Evolutionary conservation across 2,797 vertebrate species (phyloP).

Genomic region (Pangasius macronema): DNA sequence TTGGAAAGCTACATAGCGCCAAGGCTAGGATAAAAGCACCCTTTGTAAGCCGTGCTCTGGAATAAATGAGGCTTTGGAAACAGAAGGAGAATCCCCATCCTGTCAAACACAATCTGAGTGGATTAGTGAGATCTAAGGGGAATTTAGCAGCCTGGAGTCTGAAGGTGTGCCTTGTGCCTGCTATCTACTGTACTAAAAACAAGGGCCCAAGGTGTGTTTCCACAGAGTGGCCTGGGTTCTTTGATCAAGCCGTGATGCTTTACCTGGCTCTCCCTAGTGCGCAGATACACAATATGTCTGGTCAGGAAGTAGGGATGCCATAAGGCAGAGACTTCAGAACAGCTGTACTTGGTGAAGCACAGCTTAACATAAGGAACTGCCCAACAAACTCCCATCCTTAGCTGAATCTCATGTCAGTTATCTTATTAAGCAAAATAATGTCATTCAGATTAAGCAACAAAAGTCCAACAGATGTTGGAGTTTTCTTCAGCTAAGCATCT

Average conservation of each 20-base stretch:
- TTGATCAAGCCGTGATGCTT: slow-evolving; percentile 60
- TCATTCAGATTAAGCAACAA: slow-evolving; percentile 19
- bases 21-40: slow-evolving; percentile 50
- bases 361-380: slow-evolving; percentile 33
- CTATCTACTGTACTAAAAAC: slow-evolving; percentile 74
- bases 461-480: slow-evolving; percentile 31
- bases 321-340: slow-evolving; percentile 36
- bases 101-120: slow-evolving; percentile 72
- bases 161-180: slow-evolving; percentile 69
- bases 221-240: slow-evolving; percentile 53
- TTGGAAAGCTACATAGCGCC: slow-evolving; percentile 50
- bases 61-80: slow-evolving; percentile 55
- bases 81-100: slow-evolving; percentile 69
- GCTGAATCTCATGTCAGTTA: slow-evolving; percentile 29
- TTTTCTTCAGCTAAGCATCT: slow-evolving; percentile 34
- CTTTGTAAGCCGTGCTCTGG: slow-evolving; percentile 56
- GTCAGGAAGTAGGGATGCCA: slow-evolving; percentile 42
- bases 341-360: slow-evolving; percentile 35
- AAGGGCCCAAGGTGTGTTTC: slow-evolving; percentile 70
- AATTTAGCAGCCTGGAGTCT: slow-evolving; percentile 79
- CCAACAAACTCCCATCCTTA: slow-evolving; percentile 31
- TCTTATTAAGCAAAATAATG: slow-evolving; percentile 24
- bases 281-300: slow-evolving; percentile 54
- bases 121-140: slow-evolving; percentile 75
- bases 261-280: slow-evolving; percentile 52